Base-by-base conservation (phyloP, 2,113 vertebrate species). In the Cnemophilus loriae region DNA sequence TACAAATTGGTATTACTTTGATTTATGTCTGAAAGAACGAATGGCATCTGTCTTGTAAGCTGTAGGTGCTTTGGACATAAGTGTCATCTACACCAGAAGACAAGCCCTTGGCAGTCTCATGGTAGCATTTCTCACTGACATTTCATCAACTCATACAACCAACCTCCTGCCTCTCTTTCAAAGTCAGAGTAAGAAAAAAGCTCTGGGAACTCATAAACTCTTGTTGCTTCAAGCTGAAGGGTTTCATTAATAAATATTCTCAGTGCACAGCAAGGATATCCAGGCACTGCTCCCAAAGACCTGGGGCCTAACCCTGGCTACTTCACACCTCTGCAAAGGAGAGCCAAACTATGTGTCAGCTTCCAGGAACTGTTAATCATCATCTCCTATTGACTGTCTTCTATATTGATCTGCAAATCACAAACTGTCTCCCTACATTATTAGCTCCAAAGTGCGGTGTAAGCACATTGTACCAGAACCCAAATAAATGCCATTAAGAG, bases 201-300 rank as follows among this genome's bases (percentile, higher is more conserved):
- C 26, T 47, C 75, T 53, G 9, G 4, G 17, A 77, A 41, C 20
- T 46, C 60, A 85, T 16, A 69, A 5, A 41, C 35, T 57, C 23
- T 26, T 37, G 12, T 24, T 80, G 10, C 53, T 53, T 80, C 41
- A 76, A 32, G 13, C 7, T n/a, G 30, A 59, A 96, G 22, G 20
- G 47, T 52, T 44, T 56, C 0, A 2, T 65, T 73, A 90, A 71
- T 30, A 42, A 70, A 73, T 16, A 42, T 14, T 27, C 41, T 65
- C 3, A 1, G 1, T 7, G 24, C 24, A 27, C 2, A 49, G 61
- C 0, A 0, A 79, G 67, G 79, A 80, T 11, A 6, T 27, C 7
- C 35, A 74, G 20, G 39, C 26, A 24, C 22, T 4, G 5, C 35
- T 68, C 47, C 53, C 7, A 32, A 84, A 60, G 37, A 64, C 30